Conservation (phyloP, 2,888 invertebrate genomes). For the Andrena haemorrhoa region DNA sequence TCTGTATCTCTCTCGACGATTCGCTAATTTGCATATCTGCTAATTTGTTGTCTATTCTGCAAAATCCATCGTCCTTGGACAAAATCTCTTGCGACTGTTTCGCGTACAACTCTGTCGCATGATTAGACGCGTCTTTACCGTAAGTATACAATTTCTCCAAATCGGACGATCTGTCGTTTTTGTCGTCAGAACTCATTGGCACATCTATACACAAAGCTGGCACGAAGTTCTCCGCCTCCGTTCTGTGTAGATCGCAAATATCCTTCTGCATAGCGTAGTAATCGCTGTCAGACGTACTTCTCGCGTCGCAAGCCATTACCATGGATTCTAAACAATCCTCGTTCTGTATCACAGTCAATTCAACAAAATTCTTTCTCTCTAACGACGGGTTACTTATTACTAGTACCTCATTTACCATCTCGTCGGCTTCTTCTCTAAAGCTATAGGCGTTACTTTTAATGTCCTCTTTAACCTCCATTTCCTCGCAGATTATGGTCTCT, state of each 20-base stretch:
- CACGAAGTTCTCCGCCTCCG: slow-evolving; percentile 61
- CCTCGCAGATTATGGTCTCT: slow-evolving; percentile 84
- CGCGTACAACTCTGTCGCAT: slow-evolving; percentile 17
- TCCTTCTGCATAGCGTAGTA: slow-evolving; percentile 63
- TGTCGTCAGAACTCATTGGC: slow-evolving; percentile 49
- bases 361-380: slow-evolving; percentile 74
- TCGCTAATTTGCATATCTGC: slow-evolving; percentile 67
- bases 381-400: slow-evolving; percentile 72
- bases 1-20: slow-evolving; percentile 70
- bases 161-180: slow-evolving; percentile 43
- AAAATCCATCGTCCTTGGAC: slow-evolving; percentile 50
- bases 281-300: slow-evolving; percentile 40
- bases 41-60: slow-evolving; percentile 63
- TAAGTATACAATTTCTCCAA: slow-evolving; percentile 41
- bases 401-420: slow-evolving; percentile 77
- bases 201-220: slow-evolving; percentile 43
- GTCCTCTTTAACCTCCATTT: slow-evolving; percentile 81
- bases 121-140: slow-evolving; percentile 25
- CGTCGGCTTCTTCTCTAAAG: slow-evolving; percentile 69
- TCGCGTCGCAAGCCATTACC: slow-evolving; percentile 70
- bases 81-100: slow-evolving; percentile 25
- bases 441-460: slow-evolving; percentile 59
- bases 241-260: slow-evolving; percentile 67
- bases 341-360: slow-evolving; percentile 79
- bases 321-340: slow-evolving; percentile 76